Base-by-base conservation (phyloP, 2,113 vertebrate species). In the Seriola aureovittata region DNA sequence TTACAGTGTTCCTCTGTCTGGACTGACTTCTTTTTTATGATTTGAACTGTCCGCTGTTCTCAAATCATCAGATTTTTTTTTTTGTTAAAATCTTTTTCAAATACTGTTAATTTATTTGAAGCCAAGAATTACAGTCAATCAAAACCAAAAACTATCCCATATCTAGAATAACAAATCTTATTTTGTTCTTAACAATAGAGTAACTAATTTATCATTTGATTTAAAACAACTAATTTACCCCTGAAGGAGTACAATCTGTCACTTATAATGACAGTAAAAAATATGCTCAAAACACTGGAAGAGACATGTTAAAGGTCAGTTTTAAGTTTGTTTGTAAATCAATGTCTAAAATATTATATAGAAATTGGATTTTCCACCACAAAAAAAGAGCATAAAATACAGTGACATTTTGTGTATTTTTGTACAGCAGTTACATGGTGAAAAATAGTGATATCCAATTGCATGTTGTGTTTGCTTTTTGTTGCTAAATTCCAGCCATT, bases 1-100 rank as follows among this genome's bases (percentile, higher is more conserved):
- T 68, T 52, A 29, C 32, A 71, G 48, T n/a, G 50, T 44, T 44
- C 9, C 44, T 80, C 69, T 54, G 64, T 80, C 69, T 71, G 25
- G 13, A 34, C 46, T 67, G 8, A 59, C 16, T 71, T 44, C 25
- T 38, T 14, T 50, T 63, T 55, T 44, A 13, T 21, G 12, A 64
- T 23, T 82, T 68, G 54, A 67, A 77, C 4, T 55, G 52, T 44
- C 59, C 1, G 12, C 54, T 38, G 25, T 10, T 23, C 32, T 60
- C 55, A 57, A 62, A 78, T 29, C 2, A 72, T 32, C 10, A 10
- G 57, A 4, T 32, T 58, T 4, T 48, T 70, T 70, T 23, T 59
- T 38, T 23, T 65, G 17, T 17, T 40, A 36, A 10, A 19, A 32
- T 62, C 21, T 52, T 17, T 7, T 48, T n/a, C 17, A 64, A 58